Conservation (phyloP, 1,140 invertebrate species). For the Adoxophyes honmai region DNA sequence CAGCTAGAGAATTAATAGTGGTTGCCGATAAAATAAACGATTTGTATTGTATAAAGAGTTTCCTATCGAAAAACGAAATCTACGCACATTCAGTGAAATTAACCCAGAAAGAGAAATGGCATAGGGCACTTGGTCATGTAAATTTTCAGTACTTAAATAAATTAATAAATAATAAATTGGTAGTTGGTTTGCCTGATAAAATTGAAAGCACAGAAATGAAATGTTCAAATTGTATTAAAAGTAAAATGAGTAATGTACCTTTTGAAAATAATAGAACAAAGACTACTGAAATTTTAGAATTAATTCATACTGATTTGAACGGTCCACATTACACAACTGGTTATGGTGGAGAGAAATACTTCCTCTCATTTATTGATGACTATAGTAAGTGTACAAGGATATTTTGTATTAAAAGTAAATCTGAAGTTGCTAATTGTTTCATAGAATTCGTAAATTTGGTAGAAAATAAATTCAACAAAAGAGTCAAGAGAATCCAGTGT, state of each 20-base stretch:
- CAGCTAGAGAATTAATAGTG: slow-evolving; percentile 27
- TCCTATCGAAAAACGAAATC: slow-evolving; percentile 31
- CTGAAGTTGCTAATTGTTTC: slow-evolving; percentile 38
- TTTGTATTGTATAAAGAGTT: slow-evolving; percentile 37
- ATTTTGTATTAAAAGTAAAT: slow-evolving; percentile 47
- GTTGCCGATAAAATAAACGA: slow-evolving; percentile 33
- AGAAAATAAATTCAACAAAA: slow-evolving; percentile 47
- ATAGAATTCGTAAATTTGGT: slow-evolving; percentile 44
- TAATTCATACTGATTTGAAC: slow-evolving; percentile 54
- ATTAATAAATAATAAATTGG: slow-evolving; percentile 38
- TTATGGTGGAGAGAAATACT: slow-evolving; percentile 41
- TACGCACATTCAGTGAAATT: slow-evolving; percentile 23
- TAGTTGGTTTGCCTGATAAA: slow-evolving; percentile 38
- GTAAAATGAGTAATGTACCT: slow-evolving; percentile 43
- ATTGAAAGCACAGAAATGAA: slow-evolving; percentile 39
- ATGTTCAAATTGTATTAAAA: slow-evolving; percentile 39
- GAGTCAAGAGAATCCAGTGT: slow-evolving; percentile 42
- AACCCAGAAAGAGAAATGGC: slow-evolving; percentile 42
- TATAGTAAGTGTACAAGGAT: slow-evolving; percentile 50
- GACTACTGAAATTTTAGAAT: slow-evolving; percentile 42
- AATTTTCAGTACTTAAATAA: slow-evolving; percentile 48
- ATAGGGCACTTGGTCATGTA: slow-evolving; percentile 43
- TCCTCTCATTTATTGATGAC: slow-evolving; percentile 45
- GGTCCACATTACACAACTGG: slow-evolving; percentile 46
- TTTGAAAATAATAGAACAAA: slow-evolving; percentile 58